These are phyloP conservation scores for Polypedilum vanderplanki DNA, from an alignment of 1,140 invertebrate genomes.

Conservation along the genomic window DNA sequence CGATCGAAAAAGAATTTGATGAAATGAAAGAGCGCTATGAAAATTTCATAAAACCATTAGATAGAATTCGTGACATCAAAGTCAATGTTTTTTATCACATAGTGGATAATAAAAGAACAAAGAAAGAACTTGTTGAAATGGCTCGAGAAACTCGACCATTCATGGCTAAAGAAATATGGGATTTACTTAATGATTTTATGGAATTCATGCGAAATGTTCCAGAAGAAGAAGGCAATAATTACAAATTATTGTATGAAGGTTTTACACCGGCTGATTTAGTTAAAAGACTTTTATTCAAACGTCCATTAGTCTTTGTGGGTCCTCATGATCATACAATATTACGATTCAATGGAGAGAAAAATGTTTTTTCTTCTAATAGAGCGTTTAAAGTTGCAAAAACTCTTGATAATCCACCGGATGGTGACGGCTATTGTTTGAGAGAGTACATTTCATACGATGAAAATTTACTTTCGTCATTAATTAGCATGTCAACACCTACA, in stretches of 20 bases:
- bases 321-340: not conserved
- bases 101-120: not conserved
- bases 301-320: not conserved
- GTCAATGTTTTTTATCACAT: not conserved
- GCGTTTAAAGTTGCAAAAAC: not conserved
- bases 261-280: not conserved
- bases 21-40: not conserved
- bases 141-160: not conserved
- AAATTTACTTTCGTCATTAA: not conserved
- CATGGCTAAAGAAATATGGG: not conserved
- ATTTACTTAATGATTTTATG: not conserved
- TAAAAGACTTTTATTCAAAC: not conserved
- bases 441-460: slow-evolving; percentile 7
- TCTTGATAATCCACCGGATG: not conserved
- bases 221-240: not conserved
- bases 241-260: not conserved
- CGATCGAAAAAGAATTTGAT: not conserved
- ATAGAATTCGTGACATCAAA: not conserved
- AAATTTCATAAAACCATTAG: not conserved
- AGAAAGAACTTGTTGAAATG: not conserved
- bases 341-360: not conserved
- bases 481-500: not conserved
- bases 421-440: not conserved
- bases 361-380: not conserved
- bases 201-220: not conserved